A percentile compares a stretch with the other conserved stretches of the same genome.
Evolutionary conservation across 1,140 invertebrate genomes (phyloP).

Genomic region (Pseudomyrmex sp.): DNA sequence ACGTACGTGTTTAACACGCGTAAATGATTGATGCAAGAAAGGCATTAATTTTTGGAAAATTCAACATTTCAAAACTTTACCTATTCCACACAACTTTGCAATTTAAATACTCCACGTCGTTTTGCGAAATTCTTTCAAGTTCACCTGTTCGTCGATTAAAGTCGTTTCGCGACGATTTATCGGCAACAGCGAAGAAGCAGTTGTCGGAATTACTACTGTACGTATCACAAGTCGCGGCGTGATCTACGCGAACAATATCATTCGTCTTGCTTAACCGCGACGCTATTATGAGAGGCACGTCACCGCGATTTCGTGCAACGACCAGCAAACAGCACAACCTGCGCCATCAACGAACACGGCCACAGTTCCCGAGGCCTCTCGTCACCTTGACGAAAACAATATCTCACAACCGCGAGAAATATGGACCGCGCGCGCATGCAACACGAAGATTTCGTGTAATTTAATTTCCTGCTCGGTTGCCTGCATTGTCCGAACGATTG

Average conservation of each 20-base stretch:
- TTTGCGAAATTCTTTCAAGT: not conserved
- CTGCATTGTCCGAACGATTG: conserved; percentile 60
- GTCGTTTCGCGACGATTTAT: conserved; percentile 20
- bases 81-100: not conserved
- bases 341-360: conserved; percentile 26
- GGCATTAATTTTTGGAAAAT: too few relatives aligned
- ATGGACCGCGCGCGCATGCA: not conserved
- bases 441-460: conserved; percentile 53
- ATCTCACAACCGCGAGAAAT: conserved; percentile 30
- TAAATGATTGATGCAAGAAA: too few relatives aligned
- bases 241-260: conserved; percentile 25
- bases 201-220: not conserved
- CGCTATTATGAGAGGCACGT: conserved; percentile 29
- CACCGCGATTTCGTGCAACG: conserved; percentile 29
- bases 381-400: conserved; percentile 52
- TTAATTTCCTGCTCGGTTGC: conserved; percentile 66
- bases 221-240: not conserved
- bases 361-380: not conserved
- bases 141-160: not conserved
- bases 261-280: conserved; percentile 35
- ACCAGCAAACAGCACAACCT: not conserved
- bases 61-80: too few relatives aligned
- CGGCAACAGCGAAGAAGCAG: not conserved
- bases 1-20: too few relatives aligned
- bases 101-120: not conserved